Conservation (phyloP, 2,888 invertebrate genomes). For the Nemotelus pantherinus region DNA sequence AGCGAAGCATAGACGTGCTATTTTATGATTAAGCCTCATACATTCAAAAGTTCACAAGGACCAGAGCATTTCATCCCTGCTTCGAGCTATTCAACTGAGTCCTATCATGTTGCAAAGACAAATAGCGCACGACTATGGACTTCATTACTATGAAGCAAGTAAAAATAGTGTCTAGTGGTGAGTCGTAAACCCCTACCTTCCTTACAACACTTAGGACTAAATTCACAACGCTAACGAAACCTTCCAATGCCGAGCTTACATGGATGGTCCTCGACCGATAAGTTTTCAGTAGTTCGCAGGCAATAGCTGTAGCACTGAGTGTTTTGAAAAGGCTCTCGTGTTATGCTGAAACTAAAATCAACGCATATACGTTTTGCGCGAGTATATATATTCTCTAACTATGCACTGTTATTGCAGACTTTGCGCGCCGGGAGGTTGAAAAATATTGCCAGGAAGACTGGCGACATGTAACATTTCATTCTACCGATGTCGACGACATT, state of each 20-base stretch:
- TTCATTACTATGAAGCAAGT: background rate
- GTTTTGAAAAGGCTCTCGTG: slow-evolving; percentile 19
- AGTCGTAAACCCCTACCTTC: background rate
- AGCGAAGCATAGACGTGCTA: too few relatives aligned
- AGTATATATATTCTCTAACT: background rate
- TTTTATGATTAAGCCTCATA: too few relatives aligned
- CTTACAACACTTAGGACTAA: background rate
- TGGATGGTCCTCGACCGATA: slow-evolving; percentile 17
- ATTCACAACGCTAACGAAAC: background rate
- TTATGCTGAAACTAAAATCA: background rate
- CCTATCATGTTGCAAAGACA: too few relatives aligned
- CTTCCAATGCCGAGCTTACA: background rate
- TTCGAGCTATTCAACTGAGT: too few relatives aligned
- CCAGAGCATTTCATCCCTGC: too few relatives aligned
- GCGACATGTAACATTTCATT: slow-evolving; percentile 40
- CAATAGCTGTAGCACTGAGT: background rate
- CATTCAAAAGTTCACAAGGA: too few relatives aligned
- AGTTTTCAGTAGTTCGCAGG: background rate
- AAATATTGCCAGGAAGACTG: slow-evolving; percentile 45
- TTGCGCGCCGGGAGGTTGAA: background rate
- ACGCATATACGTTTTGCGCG: background rate
- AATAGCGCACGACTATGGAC: background rate
- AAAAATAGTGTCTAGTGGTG: background rate
- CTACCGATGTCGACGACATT: slow-evolving; percentile 28
- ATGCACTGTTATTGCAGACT: background rate